These are phyloP conservation scores for Galbula dea DNA, from an alignment of 2,113 vertebrate genomes.

Conservation along the genomic window DNA sequence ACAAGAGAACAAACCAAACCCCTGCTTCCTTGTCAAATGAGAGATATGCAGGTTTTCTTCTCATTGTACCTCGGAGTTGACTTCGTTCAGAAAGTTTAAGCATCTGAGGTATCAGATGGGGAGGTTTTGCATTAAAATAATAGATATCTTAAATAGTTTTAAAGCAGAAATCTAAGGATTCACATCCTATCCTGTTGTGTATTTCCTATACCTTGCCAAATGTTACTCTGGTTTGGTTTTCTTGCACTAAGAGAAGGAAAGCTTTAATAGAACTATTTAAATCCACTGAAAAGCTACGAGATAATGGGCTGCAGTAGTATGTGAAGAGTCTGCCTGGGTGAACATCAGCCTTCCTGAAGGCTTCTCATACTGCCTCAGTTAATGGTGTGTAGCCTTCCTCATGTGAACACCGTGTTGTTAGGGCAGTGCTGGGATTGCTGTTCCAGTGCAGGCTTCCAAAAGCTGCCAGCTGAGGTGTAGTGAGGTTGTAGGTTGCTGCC, in stretches of 20 bases:
- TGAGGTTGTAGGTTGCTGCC: rapidly evolving
- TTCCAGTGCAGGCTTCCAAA: background rate
- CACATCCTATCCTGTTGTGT: background rate
- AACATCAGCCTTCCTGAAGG: background rate
- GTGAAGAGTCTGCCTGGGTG: background rate
- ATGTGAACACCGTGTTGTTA: rapidly evolving
- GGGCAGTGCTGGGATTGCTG: background rate
- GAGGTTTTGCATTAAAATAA: background rate
- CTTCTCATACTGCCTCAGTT: background rate
- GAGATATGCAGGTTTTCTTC: background rate
- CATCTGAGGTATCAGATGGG: background rate
- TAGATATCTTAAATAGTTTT: background rate
- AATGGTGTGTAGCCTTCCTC: background rate
- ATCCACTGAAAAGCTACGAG: background rate
- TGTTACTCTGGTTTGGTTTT: background rate
- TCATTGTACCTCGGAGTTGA: background rate
- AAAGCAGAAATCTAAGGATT: background rate
- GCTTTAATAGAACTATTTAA: background rate
- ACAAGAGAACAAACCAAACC: background rate
- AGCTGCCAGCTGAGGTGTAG: rapidly evolving
- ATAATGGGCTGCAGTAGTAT: background rate
- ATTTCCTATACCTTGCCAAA: background rate
- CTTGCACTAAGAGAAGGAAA: background rate
- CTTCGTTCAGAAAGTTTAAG: background rate
- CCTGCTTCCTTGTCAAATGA: background rate